Conservation (phyloP, 1,140 invertebrate genomes). For the Lithobius niger region DNA sequence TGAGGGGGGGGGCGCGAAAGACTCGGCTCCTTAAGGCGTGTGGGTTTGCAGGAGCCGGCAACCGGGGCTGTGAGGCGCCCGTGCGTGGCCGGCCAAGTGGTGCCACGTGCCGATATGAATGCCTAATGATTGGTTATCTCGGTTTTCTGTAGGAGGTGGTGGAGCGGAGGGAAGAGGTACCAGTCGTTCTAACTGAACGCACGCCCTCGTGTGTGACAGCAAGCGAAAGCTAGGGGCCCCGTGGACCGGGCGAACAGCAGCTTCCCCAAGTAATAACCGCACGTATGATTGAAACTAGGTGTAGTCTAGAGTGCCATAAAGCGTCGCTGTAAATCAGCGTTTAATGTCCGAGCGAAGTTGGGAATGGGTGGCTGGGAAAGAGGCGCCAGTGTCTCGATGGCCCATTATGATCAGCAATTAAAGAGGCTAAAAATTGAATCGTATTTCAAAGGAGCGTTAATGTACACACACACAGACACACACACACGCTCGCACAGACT, state of each 20-base stretch:
- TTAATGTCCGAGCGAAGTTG: slow-evolving; percentile 4
- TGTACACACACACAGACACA: too few species aligned
- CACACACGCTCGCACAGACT: too few species aligned
- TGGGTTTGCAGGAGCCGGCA: too few species aligned
- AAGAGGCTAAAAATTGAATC: slow-evolving; percentile 4
- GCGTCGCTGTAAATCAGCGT: slow-evolving; percentile 1
- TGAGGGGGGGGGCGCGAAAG: too few species aligned
- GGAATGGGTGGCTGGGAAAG: slow-evolving; percentile 1
- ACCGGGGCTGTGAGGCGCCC: too few species aligned
- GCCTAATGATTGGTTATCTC: background rate
- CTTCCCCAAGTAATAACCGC: slow-evolving; percentile 2
- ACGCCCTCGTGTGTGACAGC: background rate
- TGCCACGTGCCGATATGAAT: too few species aligned
- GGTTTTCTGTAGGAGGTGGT: background rate
- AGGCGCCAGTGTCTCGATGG: slow-evolving; percentile 1
- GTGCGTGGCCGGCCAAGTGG: too few species aligned
- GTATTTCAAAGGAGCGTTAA: slow-evolving; percentile 2
- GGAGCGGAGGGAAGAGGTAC: too few species aligned
- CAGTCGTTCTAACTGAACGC: background rate
- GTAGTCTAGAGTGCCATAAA: slow-evolving; percentile 3
- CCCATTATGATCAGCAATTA: slow-evolving; percentile 5
- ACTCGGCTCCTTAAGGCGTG: too few species aligned
- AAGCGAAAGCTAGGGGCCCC: background rate
- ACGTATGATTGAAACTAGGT: slow-evolving; percentile 6
- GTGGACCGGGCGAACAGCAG: background rate